Evolutionary conservation across 2,888 invertebrate species (phyloP).

Genomic region (Cheilosia variabilis): DNA sequence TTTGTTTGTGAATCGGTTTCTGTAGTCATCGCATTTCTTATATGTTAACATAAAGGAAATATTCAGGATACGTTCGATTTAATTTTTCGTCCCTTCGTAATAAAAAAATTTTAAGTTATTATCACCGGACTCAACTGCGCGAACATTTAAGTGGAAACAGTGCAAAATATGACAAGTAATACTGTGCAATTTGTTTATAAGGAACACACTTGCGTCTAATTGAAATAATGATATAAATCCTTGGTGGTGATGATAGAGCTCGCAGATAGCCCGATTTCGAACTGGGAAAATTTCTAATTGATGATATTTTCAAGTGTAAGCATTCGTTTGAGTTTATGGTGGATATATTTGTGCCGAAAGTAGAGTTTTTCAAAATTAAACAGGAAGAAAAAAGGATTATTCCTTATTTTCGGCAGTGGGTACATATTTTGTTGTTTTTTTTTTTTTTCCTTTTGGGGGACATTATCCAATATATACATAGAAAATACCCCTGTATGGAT

Average conservation of each 20-base stretch:
- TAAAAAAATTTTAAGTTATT: not conserved
- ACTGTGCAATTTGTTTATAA: constrained; percentile 1
- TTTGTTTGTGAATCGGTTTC: constrained; percentile 33
- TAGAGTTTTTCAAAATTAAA: not conserved
- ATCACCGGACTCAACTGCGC: not conserved
- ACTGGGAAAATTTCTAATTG: constrained; percentile 3
- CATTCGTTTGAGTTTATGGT: not conserved
- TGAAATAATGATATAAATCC: not conserved
- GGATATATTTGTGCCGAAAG: not conserved
- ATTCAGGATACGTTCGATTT: not conserved
- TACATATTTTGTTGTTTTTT: not conserved
- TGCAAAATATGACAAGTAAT: not conserved
- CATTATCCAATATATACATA: not conserved
- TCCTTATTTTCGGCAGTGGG: not conserved
- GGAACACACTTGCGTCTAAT: not conserved
- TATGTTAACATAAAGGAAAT: constrained; percentile 1
- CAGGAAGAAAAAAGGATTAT: not conserved
- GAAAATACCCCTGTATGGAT: not conserved
- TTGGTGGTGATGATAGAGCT: not conserved
- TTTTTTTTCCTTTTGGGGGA: not conserved
- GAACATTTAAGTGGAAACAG: not conserved
- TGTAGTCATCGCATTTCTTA: constrained; percentile 29
- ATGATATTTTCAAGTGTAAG: constrained; percentile 5
- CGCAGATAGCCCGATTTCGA: not conserved
- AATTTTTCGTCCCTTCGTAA: not conserved